Conservation (phyloP, 92 coral and sea anemone species). For the Porites divaricata region DNA sequence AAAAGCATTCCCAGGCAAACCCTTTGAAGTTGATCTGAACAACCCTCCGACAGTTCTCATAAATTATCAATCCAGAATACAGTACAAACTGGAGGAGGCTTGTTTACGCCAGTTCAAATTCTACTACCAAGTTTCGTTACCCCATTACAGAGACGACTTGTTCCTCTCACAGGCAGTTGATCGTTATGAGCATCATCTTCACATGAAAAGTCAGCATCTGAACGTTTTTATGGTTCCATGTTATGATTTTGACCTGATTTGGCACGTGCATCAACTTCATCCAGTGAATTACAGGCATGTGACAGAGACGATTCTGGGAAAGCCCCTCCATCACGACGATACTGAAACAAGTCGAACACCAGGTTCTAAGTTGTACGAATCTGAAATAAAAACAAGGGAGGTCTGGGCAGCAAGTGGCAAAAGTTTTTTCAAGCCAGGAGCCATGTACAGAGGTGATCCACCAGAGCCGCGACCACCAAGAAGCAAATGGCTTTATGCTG, state of each 20-base stretch:
- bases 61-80: conserved; percentile 22
- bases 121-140: conserved; percentile 68
- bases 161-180: conserved; percentile 60
- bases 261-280: conserved; percentile 79
- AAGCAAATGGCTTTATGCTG: conserved; percentile 22
- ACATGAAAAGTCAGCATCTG: conserved; percentile 60
- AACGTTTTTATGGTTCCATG: conserved; percentile 73
- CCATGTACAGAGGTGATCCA: conserved; percentile 34
- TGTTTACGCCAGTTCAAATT: conserved; percentile 48
- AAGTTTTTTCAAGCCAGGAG: conserved; percentile 33
- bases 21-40: conserved; percentile 28
- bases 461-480: conserved; percentile 37
- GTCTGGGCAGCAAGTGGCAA: conserved; percentile 41
- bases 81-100: conserved; percentile 41
- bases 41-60: conserved; percentile 5
- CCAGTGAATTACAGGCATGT: conserved; percentile 38
- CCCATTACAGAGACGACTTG: conserved; percentile 59
- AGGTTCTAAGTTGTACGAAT: conserved; percentile 15
- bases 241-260: conserved; percentile 78
- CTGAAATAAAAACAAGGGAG: conserved; percentile 26
- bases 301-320: conserved; percentile 22
- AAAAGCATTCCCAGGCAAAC: conserved; percentile 7
- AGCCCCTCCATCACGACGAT: conserved; percentile 35
- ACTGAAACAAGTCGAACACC: conserved; percentile 11
- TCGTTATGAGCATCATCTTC: conserved; percentile 67